These are phyloP conservation scores for Myripristis jacobus DNA, from an alignment of 2,797 vertebrate genomes.

Conservation along the genomic window DNA sequence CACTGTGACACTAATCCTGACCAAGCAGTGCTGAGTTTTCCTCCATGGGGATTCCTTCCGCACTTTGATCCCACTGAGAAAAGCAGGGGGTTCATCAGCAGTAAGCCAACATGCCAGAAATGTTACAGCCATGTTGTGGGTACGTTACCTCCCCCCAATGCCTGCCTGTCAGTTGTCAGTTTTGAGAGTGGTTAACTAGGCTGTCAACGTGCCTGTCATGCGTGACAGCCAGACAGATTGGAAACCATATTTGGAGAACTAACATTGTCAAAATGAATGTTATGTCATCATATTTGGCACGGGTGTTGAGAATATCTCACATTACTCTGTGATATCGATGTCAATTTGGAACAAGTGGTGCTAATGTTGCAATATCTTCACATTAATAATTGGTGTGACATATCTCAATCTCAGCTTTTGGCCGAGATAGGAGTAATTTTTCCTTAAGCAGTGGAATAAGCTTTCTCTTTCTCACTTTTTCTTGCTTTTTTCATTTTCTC, in stretches of 20 bases:
- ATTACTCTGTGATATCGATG: constrained; percentile 56
- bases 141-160: constrained; percentile 60
- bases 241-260: constrained; percentile 78
- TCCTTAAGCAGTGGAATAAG: constrained; percentile 22
- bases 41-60: constrained; percentile 23
- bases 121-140: constrained; percentile 40
- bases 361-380: constrained; percentile 64
- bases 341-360: constrained; percentile 56
- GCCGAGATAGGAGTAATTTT: constrained; percentile 35
- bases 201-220: constrained; percentile 68
- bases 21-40: constrained; percentile 1
- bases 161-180: constrained; percentile 74
- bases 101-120: constrained; percentile 28
- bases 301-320: constrained; percentile 62
- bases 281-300: constrained; percentile 63
- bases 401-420: constrained; percentile 63
- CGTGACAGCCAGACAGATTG: constrained; percentile 78
- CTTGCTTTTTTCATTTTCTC: constrained; percentile 16
- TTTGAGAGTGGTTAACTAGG: constrained; percentile 68
- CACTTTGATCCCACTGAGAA: too few relatives aligned
- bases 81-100: constrained; percentile 31
- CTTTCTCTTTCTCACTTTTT: constrained; percentile 23
- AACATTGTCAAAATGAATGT: constrained; percentile 72
- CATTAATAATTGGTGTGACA: constrained; percentile 66
- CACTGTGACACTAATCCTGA: not conserved